phyloP scores from a whole-genome alignment of 2,797 vertebrate species.

The Crenichthys baileyi region DNA sequence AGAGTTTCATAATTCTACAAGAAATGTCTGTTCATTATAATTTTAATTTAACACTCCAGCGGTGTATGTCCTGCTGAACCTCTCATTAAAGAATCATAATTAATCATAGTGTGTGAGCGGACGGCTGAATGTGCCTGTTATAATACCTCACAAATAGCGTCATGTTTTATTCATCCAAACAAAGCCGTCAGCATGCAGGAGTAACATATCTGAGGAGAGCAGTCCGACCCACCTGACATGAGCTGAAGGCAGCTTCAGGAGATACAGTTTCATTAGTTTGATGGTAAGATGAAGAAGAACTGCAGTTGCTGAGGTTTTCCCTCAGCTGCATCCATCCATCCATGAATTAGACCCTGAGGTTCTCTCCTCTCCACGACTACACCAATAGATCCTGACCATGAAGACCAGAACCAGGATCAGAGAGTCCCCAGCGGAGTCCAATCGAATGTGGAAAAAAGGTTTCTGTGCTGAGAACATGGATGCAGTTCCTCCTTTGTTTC shows the following conservation, averaged over 20 bases:
- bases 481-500: no score
- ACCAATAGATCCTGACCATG: no score
- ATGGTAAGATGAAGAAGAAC: no score
- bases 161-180: slow-evolving; percentile 30
- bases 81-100: slow-evolving; percentile 72
- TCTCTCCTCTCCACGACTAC: no score
- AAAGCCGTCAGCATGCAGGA: slow-evolving; percentile 6
- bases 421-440: no score
- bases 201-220: neutral
- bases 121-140: neutral
- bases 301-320: no score
- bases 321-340: no score
- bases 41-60: slow-evolving; percentile 76
- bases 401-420: no score
- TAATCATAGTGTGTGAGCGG: slow-evolving; percentile 48
- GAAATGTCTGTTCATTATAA: slow-evolving; percentile 66
- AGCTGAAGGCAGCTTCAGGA: neutral
- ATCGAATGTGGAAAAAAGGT: no score
- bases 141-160: slow-evolving; percentile 28
- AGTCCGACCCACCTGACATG: neutral
- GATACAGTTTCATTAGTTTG: no score
- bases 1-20: slow-evolving; percentile 59
- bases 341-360: no score
- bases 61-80: slow-evolving; percentile 68
- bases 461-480: no score